Evolutionary conservation across 2,113 vertebrate genomes (phyloP).

Genomic region (Tyto alba): DNA sequence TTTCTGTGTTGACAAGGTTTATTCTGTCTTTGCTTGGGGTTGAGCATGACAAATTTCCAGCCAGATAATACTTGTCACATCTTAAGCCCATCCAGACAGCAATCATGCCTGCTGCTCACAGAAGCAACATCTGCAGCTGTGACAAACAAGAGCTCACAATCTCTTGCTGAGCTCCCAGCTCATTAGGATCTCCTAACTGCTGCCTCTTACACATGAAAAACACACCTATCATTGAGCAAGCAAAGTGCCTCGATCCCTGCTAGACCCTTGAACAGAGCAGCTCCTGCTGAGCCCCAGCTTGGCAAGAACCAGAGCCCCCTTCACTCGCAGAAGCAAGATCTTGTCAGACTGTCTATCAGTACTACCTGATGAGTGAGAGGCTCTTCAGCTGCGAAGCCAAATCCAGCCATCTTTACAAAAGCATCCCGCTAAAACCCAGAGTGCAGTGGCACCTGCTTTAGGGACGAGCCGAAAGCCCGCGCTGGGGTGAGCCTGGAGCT

Average conservation of each 20-base stretch:
- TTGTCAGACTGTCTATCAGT: neutral
- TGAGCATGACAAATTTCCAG: slow-evolving; percentile 42
- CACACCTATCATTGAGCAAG: neutral
- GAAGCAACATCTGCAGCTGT: slow-evolving; percentile 22
- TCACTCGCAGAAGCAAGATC: neutral
- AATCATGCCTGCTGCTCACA: neutral
- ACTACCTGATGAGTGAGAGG: neutral
- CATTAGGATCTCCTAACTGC: neutral
- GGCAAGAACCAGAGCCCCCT: neutral
- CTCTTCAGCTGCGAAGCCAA: neutral
- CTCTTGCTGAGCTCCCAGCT: slow-evolving; percentile 19
- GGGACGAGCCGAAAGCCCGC: fast-evolving
- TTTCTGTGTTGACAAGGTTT: neutral
- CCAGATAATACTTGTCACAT: slow-evolving; percentile 43
- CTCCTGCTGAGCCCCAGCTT: neutral
- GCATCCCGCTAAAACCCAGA: fast-evolving
- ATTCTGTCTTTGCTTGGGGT: slow-evolving; percentile 32
- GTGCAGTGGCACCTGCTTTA: fast-evolving
- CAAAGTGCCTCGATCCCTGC: neutral
- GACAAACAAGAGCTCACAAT: neutral
- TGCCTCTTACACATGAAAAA: neutral
- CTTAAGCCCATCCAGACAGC: slow-evolving; percentile 7
- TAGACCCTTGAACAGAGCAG: neutral
- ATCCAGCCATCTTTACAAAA: neutral
- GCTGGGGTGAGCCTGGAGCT: fast-evolving